Conservation (phyloP, 2,113 vertebrate genomes). For the Bubo blakistoni region DNA sequence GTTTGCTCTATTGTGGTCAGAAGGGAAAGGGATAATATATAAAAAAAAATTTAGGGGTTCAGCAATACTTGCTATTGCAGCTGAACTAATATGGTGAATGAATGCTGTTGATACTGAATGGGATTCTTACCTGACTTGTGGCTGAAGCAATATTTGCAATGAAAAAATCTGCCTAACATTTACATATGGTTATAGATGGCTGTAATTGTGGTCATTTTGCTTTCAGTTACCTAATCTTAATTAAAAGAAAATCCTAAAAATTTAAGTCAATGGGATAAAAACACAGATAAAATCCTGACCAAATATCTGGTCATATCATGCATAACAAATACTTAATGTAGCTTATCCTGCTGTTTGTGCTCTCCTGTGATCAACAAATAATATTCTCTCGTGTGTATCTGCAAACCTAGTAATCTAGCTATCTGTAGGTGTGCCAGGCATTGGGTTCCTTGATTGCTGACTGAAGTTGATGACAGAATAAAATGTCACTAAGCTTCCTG, state of each 20-base stretch:
- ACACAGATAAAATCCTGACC: background rate
- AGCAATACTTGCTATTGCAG: background rate
- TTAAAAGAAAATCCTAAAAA: background rate
- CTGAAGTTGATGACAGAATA: background rate
- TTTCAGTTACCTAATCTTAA: background rate
- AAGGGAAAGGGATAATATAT: background rate
- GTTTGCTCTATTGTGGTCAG: background rate
- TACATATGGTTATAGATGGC: rapidly evolving
- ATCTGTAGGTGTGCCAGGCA: no score
- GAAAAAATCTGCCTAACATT: rapidly evolving
- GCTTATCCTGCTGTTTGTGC: background rate
- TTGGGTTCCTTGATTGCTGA: background rate
- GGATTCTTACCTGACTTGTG: background rate
- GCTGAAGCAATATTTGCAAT: background rate
- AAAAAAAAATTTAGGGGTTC: background rate
- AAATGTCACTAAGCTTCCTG: background rate
- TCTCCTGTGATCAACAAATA: background rate
- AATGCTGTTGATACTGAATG: background rate
- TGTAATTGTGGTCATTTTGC: background rate
- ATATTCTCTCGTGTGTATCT: rapidly evolving
- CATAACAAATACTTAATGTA: background rate
- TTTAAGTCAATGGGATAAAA: background rate
- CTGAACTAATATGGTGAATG: background rate
- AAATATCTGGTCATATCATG: background rate
- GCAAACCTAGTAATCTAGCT: no score